These are phyloP conservation scores for Catocala fraxini DNA, from an alignment of 2,888 invertebrate genomes.

Conservation along the genomic window DNA sequence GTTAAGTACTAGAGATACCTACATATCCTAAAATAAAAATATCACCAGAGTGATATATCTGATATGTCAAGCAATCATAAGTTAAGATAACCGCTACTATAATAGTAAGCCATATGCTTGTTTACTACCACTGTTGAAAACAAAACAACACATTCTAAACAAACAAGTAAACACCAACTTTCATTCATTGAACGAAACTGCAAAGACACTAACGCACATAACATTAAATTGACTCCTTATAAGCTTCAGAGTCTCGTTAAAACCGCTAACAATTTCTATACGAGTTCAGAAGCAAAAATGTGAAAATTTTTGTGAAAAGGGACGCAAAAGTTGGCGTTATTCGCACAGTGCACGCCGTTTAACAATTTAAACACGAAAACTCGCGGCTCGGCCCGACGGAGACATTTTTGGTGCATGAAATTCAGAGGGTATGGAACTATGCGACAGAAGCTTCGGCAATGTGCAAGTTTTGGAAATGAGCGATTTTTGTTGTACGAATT, in stretches of 20 bases:
- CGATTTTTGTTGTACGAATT: no score
- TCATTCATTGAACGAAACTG: constrained; percentile 6
- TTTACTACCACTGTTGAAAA: no score
- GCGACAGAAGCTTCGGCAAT: constrained; percentile 23
- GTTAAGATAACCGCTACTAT: no score
- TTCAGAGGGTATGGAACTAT: constrained; percentile 52
- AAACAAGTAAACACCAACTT: not conserved
- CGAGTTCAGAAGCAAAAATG: constrained; percentile 40
- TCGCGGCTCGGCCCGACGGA: constrained; percentile 54
- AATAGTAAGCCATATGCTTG: no score
- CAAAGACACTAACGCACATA: constrained; percentile 12
- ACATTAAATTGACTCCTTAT: constrained; percentile 32
- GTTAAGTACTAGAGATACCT: no score
- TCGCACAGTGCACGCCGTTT: constrained; percentile 59
- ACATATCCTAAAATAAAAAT: no score
- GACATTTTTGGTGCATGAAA: constrained; percentile 80
- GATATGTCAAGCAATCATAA: no score
- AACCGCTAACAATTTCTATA: constrained; percentile 46
- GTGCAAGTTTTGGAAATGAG: constrained; percentile 21
- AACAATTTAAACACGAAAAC: constrained; percentile 79
- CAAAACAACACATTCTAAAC: not conserved
- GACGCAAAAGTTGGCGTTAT: constrained; percentile 49
- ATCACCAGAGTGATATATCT: no score
- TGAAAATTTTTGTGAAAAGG: constrained; percentile 37
- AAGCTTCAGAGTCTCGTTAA: constrained; percentile 48